Evolutionary conservation across 2,113 vertebrate species (phyloP).

Genomic region (Thomomys bottae): DNA sequence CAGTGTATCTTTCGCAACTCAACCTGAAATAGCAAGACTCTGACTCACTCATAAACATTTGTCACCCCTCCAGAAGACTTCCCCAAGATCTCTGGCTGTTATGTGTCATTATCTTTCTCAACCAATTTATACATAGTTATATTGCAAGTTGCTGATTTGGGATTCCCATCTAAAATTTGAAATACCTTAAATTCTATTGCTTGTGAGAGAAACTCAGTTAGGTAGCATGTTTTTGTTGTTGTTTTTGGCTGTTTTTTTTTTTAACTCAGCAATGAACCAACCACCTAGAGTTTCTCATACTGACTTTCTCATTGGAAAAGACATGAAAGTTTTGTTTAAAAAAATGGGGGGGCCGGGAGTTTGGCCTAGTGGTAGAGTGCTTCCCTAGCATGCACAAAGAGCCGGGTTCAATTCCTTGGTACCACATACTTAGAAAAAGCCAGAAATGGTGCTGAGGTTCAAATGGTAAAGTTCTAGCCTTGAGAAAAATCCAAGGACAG

Average conservation of each 20-base stretch:
- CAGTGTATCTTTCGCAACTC: not conserved
- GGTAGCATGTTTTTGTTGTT: no score
- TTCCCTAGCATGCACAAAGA: no score
- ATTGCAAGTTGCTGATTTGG: not conserved
- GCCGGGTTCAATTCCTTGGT: no score
- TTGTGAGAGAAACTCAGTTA: not conserved
- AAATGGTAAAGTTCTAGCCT: no score
- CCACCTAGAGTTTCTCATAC: not conserved
- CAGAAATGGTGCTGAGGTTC: no score
- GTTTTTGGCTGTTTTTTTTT: no score
- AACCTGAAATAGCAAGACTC: not conserved
- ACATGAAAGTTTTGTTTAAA: not conserved
- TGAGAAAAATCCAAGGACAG: no score
- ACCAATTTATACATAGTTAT: not conserved
- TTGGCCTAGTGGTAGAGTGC: no score
- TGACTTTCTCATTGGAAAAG: not conserved
- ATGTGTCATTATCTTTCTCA: not conserved
- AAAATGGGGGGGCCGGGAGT: no score
- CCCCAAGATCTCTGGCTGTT: not conserved
- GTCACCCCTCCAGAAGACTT: not conserved
- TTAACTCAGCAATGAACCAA: not conserved
- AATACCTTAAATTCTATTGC: constrained; percentile 1
- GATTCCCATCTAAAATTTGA: not conserved
- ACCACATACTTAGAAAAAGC: no score
- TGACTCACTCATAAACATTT: not conserved